These are phyloP conservation scores for Thamnophis sirtalis DNA, from an alignment of 2,113 vertebrate genomes.

Conservation along the genomic window DNA sequence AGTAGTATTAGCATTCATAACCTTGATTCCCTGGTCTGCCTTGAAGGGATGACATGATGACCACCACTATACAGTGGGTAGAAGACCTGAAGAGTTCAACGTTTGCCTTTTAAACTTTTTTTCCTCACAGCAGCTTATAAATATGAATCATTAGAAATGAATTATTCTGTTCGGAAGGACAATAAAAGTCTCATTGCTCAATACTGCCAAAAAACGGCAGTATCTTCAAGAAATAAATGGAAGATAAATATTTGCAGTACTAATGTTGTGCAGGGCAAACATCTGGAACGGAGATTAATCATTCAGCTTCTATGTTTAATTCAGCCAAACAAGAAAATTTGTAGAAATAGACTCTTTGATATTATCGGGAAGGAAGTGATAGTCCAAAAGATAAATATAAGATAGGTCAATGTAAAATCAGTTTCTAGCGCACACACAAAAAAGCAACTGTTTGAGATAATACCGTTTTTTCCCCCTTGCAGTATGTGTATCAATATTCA, in stretches of 20 bases:
- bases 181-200: background rate
- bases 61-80: background rate
- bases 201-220: background rate
- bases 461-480: background rate
- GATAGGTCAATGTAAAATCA: background rate
- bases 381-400: background rate
- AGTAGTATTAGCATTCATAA: background rate
- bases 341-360: background rate
- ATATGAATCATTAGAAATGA: slow-evolving; percentile 11
- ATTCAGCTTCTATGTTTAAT: background rate
- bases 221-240: background rate
- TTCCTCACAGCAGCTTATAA: background rate
- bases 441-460: background rate
- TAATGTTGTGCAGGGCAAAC: background rate
- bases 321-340: background rate
- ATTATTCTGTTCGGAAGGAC: background rate
- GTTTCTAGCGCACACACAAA: background rate
- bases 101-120: background rate
- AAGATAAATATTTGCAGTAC: background rate
- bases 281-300: background rate
- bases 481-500: background rate
- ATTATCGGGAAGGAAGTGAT: background rate
- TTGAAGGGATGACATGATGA: background rate
- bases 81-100: background rate
- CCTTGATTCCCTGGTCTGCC: background rate